These are phyloP conservation scores for Bettongia penicillata DNA, from an alignment of 2,113 vertebrate genomes.

Conservation along the genomic window DNA sequence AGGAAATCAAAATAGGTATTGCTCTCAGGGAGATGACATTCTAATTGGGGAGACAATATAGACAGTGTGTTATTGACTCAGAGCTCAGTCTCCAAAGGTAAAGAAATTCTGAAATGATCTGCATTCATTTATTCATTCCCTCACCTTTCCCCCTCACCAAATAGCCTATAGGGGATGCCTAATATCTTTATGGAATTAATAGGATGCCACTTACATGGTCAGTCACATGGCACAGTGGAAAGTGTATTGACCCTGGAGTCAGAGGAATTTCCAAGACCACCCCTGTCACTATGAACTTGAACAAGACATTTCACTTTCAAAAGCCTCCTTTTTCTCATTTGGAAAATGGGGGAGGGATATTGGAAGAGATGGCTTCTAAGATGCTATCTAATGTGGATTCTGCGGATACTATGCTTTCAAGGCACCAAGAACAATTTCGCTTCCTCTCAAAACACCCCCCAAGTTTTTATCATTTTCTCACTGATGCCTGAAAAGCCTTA, in stretches of 20 bases:
- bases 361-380: not conserved
- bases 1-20: not conserved
- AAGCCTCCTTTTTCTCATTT: not conserved
- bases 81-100: not conserved
- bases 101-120: not conserved
- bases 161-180: not conserved
- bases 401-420: not conserved
- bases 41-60: not conserved
- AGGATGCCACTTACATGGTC: not conserved
- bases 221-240: not conserved
- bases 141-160: not conserved
- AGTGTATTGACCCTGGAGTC: not conserved
- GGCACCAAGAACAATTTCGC: not conserved
- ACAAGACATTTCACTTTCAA: not conserved
- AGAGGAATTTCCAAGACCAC: not conserved
- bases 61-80: not conserved
- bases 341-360: not conserved
- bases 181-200: not conserved
- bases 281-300: not conserved
- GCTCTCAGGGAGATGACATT: not conserved
- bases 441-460: not conserved
- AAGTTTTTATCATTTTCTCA: not conserved
- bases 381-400: not conserved
- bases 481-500: not conserved
- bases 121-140: not conserved